Conservation (phyloP, 2,888 invertebrate species). For the Lagria hirta region DNA sequence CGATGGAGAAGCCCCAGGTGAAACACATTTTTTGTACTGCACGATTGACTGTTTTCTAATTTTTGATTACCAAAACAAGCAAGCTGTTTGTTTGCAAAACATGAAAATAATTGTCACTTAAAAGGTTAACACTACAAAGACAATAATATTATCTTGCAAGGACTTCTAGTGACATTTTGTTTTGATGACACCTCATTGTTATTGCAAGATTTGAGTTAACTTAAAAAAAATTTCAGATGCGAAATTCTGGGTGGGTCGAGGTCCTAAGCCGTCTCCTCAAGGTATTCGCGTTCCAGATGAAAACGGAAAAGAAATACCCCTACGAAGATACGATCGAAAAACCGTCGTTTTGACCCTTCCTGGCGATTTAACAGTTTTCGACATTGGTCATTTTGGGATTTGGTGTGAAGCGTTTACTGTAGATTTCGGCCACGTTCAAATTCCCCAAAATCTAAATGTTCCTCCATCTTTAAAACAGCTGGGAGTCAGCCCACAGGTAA, state of each 20-base stretch:
- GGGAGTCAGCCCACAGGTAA: slow-evolving; percentile 91
- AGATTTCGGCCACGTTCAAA: slow-evolving; percentile 83
- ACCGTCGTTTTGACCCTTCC: slow-evolving; percentile 88
- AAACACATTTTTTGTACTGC: slow-evolving; percentile 32
- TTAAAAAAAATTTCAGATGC: slow-evolving; percentile 66
- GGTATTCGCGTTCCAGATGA: slow-evolving; percentile 88
- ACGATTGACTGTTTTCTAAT: too few species aligned
- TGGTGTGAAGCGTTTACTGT: slow-evolving; percentile 94
- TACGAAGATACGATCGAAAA: slow-evolving; percentile 80
- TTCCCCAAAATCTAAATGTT: slow-evolving; percentile 75
- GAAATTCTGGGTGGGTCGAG: slow-evolving; percentile 91
- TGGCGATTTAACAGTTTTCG: slow-evolving; percentile 85
- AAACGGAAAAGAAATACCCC: slow-evolving; percentile 80
- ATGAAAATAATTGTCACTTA: too few species aligned
- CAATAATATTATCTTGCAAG: slow-evolving; percentile 2
- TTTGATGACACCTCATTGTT: too few species aligned
- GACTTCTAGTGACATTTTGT: slow-evolving; percentile 15
- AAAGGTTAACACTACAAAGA: too few species aligned
- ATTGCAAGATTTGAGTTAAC: neutral
- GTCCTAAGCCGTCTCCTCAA: slow-evolving; percentile 76
- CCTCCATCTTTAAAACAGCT: slow-evolving; percentile 92
- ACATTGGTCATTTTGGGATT: slow-evolving; percentile 89
- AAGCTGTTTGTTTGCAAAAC: slow-evolving; percentile 4
- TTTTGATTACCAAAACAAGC: too few species aligned
- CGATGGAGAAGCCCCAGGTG: slow-evolving; percentile 91